A percentile compares a stretch with the other conserved stretches of the same genome.
phyloP scores from a whole-genome alignment of 1,140 invertebrate species.

The Neodiprion lecontei region DNA sequence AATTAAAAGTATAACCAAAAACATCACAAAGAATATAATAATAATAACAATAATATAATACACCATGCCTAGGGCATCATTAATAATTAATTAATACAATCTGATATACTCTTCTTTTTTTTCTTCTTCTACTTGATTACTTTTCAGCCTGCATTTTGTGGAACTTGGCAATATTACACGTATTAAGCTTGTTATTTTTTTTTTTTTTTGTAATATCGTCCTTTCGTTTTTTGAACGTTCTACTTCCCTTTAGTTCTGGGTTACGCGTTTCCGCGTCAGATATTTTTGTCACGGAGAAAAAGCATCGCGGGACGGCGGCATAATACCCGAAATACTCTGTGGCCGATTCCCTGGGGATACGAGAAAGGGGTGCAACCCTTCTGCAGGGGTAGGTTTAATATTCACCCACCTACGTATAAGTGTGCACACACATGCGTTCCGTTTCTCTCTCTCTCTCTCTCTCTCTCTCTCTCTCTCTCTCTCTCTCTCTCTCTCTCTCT shows the following conservation, averaged over 20 bases:
- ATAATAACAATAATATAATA: too few species aligned
- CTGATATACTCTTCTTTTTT: background rate
- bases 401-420: slow-evolving; percentile 40
- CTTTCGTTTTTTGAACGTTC: slow-evolving; percentile 27
- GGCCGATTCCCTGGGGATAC: slow-evolving; percentile 26
- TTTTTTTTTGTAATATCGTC: too few species aligned
- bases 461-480: background rate
- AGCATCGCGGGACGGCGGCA: background rate
- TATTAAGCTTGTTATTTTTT: background rate
- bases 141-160: background rate
- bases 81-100: too few species aligned
- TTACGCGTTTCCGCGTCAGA: background rate
- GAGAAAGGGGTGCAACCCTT: slow-evolving; percentile 43
- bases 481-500: background rate
- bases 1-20: too few species aligned
- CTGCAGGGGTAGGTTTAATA: slow-evolving; percentile 45
- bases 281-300: too few species aligned
- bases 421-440: slow-evolving; percentile 29
- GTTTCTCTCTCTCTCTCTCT: too few species aligned
- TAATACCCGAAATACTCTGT: background rate
- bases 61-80: too few species aligned
- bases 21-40: too few species aligned
- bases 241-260: slow-evolving; percentile 17
- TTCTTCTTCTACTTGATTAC: background rate
- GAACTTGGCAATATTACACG: background rate